phyloP scores from a whole-genome alignment of 1,140 invertebrate species.

The Cotesia vestalis region DNA sequence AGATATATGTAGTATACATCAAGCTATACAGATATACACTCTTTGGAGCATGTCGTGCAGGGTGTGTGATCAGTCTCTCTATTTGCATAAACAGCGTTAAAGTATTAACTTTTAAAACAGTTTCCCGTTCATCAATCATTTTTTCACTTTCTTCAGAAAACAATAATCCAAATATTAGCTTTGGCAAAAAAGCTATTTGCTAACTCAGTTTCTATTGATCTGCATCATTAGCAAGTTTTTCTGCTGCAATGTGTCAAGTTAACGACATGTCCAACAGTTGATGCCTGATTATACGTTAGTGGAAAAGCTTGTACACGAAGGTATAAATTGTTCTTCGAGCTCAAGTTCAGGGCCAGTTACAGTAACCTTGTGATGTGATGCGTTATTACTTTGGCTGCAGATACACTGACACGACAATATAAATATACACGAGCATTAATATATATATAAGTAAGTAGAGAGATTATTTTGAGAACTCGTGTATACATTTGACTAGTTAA shows the following conservation, averaged over 20 bases:
- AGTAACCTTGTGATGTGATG: slow-evolving; percentile 10
- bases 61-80: slow-evolving; percentile 12
- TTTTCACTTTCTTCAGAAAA: slow-evolving; percentile 3
- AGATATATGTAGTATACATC: no score
- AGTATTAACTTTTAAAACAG: slow-evolving; percentile 22
- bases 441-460: no score
- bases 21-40: slow-evolving; percentile 14
- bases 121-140: slow-evolving; percentile 36
- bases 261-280: no score
- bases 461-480: slow-evolving; percentile 5
- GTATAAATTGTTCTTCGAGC: not conserved
- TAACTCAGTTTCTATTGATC: not conserved
- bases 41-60: slow-evolving; percentile 40
- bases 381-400: not conserved
- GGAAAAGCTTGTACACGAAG: not conserved
- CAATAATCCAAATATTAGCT: not conserved
- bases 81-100: slow-evolving; percentile 7
- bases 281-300: no score
- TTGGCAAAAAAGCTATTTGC: not conserved
- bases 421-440: no score
- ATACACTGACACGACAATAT: not conserved
- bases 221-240: no score
- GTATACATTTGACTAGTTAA: not conserved
- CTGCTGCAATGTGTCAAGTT: no score
- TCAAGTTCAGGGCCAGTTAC: not conserved